Conservation (phyloP, 2,797 vertebrate genomes). For the Fundulus diaphanus region DNA sequence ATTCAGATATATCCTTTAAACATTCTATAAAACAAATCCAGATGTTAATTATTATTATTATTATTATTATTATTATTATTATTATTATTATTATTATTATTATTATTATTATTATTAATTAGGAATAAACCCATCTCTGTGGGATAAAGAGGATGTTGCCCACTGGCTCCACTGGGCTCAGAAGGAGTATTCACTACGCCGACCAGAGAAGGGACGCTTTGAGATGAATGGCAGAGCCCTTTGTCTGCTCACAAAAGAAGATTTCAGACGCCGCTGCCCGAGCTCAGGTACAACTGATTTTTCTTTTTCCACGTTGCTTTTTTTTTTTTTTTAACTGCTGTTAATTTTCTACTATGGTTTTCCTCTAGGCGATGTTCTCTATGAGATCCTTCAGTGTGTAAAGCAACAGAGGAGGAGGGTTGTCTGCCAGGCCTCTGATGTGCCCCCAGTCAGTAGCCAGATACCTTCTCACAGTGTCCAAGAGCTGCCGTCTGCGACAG, state of each 20-base stretch:
- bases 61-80: too few relatives aligned
- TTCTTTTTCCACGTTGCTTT: too few relatives aligned
- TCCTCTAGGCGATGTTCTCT: conserved; percentile 90
- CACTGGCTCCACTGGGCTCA: conserved; percentile 94
- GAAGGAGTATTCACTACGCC: conserved; percentile 85
- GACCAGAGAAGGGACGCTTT: conserved; percentile 80
- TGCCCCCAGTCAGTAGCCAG: conserved; percentile 12
- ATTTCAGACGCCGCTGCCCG: conserved; percentile 89
- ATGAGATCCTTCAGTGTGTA: conserved; percentile 91
- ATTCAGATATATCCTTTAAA: neutral
- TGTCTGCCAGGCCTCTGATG: conserved; percentile 58
- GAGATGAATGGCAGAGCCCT: conserved; percentile 92
- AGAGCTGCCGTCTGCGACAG: conserved; percentile 35
- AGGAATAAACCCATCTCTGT: conserved; percentile 93
- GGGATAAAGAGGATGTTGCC: conserved; percentile 90
- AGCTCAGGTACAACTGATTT: conserved; percentile 83
- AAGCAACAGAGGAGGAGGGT: conserved; percentile 85
- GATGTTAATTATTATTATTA: neutral
- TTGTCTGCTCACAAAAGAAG: conserved; percentile 93
- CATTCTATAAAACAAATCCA: neutral
- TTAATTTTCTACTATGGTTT: neutral
- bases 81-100: neutral
- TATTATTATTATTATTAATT: neutral
- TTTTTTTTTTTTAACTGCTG: neutral
- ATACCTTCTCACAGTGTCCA: conserved; percentile 28